phyloP scores from a whole-genome alignment of 2,113 vertebrate genomes.

The Barbus barbus region DNA sequence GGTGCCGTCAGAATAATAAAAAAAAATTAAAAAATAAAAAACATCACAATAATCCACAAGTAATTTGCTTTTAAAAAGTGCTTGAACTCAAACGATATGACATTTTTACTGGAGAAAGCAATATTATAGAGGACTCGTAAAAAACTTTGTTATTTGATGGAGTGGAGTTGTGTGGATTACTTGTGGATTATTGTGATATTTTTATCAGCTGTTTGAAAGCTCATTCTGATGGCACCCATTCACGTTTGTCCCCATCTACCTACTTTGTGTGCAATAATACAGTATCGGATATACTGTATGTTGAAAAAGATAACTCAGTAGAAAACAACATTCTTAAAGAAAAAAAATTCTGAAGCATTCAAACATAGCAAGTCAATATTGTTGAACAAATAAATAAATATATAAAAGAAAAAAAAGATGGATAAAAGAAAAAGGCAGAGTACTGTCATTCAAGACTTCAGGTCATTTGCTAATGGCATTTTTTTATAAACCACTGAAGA shows the following conservation, averaged over 20 bases:
- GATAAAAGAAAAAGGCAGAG: neutral
- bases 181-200: neutral
- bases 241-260: neutral
- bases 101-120: too few species aligned
- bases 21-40: too few species aligned
- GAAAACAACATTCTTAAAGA: neutral
- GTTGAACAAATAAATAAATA: slow-evolving; percentile 18
- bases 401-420: neutral
- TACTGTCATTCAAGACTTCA: slow-evolving; percentile 3
- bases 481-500: slow-evolving; percentile 39
- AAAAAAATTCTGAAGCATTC: neutral
- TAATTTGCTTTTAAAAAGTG: too few species aligned
- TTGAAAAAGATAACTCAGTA: neutral
- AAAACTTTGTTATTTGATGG: too few species aligned
- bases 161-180: too few species aligned
- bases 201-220: neutral
- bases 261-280: neutral
- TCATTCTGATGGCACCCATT: neutral
- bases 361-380: neutral
- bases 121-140: too few species aligned
- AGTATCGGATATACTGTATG: neutral
- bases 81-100: too few species aligned
- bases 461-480: slow-evolving; percentile 41
- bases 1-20: neutral
- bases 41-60: too few species aligned